These are phyloP conservation scores for Lithophane leautieri DNA, from an alignment of 2,888 invertebrate genomes.

Conservation along the genomic window DNA sequence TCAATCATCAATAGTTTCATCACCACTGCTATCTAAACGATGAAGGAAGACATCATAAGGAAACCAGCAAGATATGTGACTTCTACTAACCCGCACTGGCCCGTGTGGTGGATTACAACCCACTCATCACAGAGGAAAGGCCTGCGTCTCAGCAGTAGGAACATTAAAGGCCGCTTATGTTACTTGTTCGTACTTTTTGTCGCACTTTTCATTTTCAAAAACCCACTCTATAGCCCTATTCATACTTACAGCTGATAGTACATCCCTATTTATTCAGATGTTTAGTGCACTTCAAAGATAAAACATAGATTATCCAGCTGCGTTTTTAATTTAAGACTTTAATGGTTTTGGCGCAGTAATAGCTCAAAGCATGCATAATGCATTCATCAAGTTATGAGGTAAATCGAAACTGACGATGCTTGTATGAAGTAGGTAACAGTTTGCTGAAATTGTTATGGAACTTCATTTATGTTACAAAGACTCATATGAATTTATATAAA, in stretches of 20 bases:
- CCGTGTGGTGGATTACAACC: no score
- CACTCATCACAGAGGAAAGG: no score
- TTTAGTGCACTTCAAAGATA: constrained; percentile 44
- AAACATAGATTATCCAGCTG: constrained; percentile 35
- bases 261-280: constrained; percentile 48
- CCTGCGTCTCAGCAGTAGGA: no score
- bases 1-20: no score
- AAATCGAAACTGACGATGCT: neutral
- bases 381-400: constrained; percentile 17
- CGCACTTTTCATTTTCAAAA: neutral
- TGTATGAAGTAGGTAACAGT: constrained; percentile 21
- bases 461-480: neutral
- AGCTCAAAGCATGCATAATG: constrained; percentile 29
- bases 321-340: constrained; percentile 47
- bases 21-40: no score
- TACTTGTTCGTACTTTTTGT: no score
- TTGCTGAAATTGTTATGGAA: constrained; percentile 16
- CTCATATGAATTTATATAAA: neutral
- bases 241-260: neutral
- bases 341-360: constrained; percentile 28
- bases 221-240: neutral
- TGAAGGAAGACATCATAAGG: no score
- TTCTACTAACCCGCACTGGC: no score
- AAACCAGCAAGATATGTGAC: no score
- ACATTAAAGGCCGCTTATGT: no score